Conservation (phyloP, 1,140 invertebrate genomes). For the Whitmania pigra region DNA sequence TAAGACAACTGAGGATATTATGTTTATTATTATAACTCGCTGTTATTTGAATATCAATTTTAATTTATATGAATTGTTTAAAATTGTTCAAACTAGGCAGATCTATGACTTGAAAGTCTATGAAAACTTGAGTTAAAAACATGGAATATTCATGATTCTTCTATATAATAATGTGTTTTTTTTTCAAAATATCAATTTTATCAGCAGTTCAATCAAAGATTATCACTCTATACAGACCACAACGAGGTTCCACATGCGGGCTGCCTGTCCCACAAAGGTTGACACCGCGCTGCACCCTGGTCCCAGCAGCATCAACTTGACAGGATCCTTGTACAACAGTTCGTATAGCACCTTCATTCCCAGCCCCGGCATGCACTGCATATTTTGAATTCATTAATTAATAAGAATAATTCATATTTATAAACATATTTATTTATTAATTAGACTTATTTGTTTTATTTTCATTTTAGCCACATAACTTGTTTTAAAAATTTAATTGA, state of each 20-base stretch:
- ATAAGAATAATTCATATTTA: too few relatives aligned
- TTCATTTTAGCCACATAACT: too few relatives aligned
- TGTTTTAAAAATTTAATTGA: too few relatives aligned
- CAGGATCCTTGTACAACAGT: constrained; percentile 73
- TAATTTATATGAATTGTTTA: background rate
- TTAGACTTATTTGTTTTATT: too few relatives aligned
- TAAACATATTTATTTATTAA: too few relatives aligned
- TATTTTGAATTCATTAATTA: constrained; percentile 28
- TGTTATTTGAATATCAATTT: background rate
- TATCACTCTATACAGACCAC: constrained; percentile 60
- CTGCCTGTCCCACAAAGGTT: constrained; percentile 94
- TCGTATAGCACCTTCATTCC: constrained; percentile 97
- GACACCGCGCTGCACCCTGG: constrained; percentile 94
- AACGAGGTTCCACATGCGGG: constrained; percentile 99
- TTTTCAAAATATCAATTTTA: too few relatives aligned
- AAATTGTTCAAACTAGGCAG: too few relatives aligned
- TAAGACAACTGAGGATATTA: constrained; percentile 68
- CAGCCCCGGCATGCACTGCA: constrained; percentile 90
- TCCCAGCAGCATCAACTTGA: constrained; percentile 85
- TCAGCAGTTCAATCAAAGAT: too few relatives aligned
- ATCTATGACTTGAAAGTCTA: too few relatives aligned
- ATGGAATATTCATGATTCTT: background rate
- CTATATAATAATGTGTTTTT: too few relatives aligned
- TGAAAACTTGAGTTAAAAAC: background rate
- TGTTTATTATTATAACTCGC: background rate